These are phyloP conservation scores for Ispidina lecontei DNA, from an alignment of 2,797 vertebrate species.

Conservation along the genomic window DNA sequence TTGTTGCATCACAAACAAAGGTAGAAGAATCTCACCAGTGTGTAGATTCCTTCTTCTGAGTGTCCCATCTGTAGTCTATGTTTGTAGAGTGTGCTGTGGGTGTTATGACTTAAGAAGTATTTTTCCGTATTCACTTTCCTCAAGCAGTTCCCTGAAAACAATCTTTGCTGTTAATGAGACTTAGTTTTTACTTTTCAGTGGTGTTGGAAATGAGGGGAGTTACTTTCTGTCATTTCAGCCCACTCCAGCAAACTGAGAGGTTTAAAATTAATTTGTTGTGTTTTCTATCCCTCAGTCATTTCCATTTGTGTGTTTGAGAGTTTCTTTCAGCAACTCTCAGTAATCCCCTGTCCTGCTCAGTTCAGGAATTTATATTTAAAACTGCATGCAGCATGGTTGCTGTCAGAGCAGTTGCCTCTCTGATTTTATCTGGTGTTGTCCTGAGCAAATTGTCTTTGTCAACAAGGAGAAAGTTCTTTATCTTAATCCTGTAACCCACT, in stretches of 20 bases:
- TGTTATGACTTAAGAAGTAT: neutral
- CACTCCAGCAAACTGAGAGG: neutral
- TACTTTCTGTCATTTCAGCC: neutral
- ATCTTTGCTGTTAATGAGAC: neutral
- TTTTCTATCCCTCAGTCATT: neutral
- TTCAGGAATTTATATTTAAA: neutral
- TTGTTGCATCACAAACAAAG: neutral
- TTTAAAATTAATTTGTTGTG: neutral
- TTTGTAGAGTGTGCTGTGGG: neutral
- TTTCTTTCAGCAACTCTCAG: neutral
- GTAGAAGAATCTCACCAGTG: neutral
- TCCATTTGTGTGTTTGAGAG: neutral
- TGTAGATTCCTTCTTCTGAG: neutral
- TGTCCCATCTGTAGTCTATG: rapidly evolving
- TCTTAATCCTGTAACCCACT: neutral
- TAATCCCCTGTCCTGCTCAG: neutral
- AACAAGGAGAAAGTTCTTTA: neutral
- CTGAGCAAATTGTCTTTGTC: neutral
- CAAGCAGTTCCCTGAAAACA: neutral
- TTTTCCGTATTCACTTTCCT: neutral
- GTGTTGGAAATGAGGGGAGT: neutral
- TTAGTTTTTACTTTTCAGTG: neutral
- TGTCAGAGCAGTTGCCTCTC: neutral
- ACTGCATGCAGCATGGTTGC: neutral
- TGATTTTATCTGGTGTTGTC: neutral